phyloP scores from a whole-genome alignment of 2,113 vertebrate species.

The Oplegnathus fasciatus region DNA sequence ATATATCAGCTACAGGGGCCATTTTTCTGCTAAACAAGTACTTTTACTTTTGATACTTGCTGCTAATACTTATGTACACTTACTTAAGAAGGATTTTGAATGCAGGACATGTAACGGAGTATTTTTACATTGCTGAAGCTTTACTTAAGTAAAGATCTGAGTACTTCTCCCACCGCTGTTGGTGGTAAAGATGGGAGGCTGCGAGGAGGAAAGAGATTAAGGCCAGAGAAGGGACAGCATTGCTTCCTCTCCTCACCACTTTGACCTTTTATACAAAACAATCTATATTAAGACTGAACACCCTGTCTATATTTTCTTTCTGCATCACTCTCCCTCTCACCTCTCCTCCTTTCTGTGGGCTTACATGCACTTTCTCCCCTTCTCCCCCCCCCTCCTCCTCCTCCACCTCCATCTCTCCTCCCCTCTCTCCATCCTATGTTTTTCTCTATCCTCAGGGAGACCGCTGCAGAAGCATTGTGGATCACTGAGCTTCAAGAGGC shows the following conservation, averaged over 20 bases:
- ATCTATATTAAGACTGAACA: conserved; percentile 71
- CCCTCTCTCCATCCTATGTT: conserved; percentile 51
- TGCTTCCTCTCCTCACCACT: conserved; percentile 3
- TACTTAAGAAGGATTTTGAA: not conserved
- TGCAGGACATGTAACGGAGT: not conserved
- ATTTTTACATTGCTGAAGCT: not conserved
- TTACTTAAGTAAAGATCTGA: not conserved
- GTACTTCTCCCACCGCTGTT: not conserved
- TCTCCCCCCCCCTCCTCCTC: not conserved
- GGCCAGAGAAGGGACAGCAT: conserved; percentile 6
- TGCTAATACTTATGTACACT: not conserved
- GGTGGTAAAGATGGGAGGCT: not conserved
- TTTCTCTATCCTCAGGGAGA: conserved; percentile 71
- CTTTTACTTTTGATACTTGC: not conserved
- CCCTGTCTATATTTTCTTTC: conserved; percentile 59
- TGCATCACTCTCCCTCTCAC: conserved; percentile 54
- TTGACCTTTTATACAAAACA: conserved; percentile 68
- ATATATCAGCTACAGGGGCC: too few relatives aligned
- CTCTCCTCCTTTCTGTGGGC: conserved; percentile 35
- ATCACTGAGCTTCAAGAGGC: conserved; percentile 78
- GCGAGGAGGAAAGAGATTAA: conserved; percentile 21
- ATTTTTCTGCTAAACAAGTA: too few relatives aligned
- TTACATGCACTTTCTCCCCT: conserved; percentile 34
- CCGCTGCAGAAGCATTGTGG: conserved; percentile 72
- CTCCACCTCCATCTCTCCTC: conserved; percentile 12